These are phyloP conservation scores for Vulpes lagopus DNA, from an alignment of 2,113 vertebrate species.

Conservation along the genomic window DNA sequence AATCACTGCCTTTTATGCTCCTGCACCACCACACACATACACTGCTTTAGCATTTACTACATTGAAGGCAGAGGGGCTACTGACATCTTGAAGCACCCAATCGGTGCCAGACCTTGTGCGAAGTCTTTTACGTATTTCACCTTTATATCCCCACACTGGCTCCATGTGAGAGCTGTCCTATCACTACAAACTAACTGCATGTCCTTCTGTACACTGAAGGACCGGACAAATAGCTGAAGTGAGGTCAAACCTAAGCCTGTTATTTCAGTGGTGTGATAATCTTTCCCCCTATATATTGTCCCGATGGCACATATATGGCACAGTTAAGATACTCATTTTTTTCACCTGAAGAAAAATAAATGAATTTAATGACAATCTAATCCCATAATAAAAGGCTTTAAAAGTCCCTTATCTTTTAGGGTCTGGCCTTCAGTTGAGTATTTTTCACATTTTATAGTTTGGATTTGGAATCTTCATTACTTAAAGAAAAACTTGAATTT, in stretches of 20 bases:
- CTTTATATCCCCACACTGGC: slow-evolving; percentile 19
- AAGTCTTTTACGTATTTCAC: background rate
- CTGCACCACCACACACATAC: background rate
- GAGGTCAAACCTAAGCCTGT: background rate
- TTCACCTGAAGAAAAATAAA: slow-evolving; percentile 20
- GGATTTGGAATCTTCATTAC: slow-evolving; percentile 60
- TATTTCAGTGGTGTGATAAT: background rate
- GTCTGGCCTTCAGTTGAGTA: background rate
- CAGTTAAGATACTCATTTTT: background rate
- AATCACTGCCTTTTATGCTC: background rate
- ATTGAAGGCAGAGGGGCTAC: background rate
- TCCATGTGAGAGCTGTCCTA: background rate
- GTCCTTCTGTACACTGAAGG: background rate
- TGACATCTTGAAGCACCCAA: background rate
- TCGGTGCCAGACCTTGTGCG: background rate
- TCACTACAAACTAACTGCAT: background rate
- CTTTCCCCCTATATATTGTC: background rate
- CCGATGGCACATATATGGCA: background rate
- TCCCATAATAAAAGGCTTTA: background rate
- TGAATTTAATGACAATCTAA: slow-evolving; percentile 25
- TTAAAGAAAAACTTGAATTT: slow-evolving; percentile 59
- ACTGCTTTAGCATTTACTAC: slow-evolving; percentile 2
- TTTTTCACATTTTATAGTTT: slow-evolving; percentile 46
- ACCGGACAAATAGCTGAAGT: background rate
- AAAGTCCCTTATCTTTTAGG: slow-evolving; percentile 12